These are phyloP conservation scores for Anguilla obscura DNA, from an alignment of 2,797 vertebrate genomes.

Conservation along the genomic window DNA sequence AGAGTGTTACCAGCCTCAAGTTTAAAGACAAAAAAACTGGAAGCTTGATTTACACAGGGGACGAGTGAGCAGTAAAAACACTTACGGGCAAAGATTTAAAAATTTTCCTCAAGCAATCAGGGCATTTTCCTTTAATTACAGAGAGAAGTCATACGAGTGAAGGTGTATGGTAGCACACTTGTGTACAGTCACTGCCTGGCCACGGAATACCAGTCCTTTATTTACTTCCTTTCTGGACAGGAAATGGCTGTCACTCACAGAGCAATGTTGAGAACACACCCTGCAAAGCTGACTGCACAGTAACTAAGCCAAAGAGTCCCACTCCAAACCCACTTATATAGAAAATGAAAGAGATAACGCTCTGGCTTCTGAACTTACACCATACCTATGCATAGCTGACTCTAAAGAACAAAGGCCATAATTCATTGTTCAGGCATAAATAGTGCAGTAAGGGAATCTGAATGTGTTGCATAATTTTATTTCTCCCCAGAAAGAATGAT, in stretches of 20 bases:
- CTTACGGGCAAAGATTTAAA: slow-evolving; percentile 34
- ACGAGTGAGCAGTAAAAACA: slow-evolving; percentile 37
- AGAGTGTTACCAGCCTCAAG: slow-evolving; percentile 16
- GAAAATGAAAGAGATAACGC: not conserved
- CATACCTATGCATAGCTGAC: not conserved
- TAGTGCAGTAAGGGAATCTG: not conserved
- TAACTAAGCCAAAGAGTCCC: not conserved
- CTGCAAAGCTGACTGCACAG: not conserved
- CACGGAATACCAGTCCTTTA: not conserved
- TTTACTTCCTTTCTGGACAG: slow-evolving; percentile 26
- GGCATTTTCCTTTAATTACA: slow-evolving; percentile 42
- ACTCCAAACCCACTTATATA: not conserved
- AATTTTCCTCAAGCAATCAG: slow-evolving; percentile 29
- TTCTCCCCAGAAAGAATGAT: not conserved
- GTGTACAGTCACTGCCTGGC: not conserved
- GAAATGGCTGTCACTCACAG: slow-evolving; percentile 13
- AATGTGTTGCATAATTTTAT: not conserved
- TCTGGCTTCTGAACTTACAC: not conserved
- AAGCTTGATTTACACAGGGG: slow-evolving; percentile 36
- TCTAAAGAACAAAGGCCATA: not conserved
- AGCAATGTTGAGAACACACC: not conserved
- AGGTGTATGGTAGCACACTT: not conserved
- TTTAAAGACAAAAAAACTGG: slow-evolving; percentile 17
- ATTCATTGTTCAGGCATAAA: not conserved
- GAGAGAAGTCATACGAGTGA: slow-evolving; percentile 9